Conservation (phyloP, 1,140 invertebrate genomes). For the Ceratina calcarata region DNA sequence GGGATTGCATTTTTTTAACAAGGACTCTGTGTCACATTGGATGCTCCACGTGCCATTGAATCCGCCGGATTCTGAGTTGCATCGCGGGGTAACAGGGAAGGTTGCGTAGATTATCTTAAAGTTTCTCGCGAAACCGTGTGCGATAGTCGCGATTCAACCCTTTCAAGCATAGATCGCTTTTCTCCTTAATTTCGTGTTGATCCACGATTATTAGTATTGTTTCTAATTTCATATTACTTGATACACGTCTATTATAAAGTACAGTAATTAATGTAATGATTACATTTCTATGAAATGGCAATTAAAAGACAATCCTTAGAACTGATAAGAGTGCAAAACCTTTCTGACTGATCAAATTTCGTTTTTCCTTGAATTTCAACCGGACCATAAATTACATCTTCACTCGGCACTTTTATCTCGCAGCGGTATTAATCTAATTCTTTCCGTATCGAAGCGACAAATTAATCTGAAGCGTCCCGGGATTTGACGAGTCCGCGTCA, state of each 20-base stretch:
- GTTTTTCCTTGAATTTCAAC: not conserved
- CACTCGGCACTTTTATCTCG: not conserved
- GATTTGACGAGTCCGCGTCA: conserved; percentile 44
- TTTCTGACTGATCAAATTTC: not conserved
- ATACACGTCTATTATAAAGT: no score
- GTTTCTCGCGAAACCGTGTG: conserved; percentile 62
- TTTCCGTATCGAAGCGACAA: not conserved
- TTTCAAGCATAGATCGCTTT: not conserved
- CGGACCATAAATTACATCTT: not conserved
- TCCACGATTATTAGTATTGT: no score
- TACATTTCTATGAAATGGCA: no score
- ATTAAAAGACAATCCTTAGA: no score
- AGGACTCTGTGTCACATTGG: not conserved
- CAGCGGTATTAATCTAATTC: not conserved
- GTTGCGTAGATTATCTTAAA: conserved; percentile 73
- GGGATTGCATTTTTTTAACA: not conserved
- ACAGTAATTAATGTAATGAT: no score
- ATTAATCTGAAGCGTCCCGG: not conserved
- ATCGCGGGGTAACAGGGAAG: conserved; percentile 36
- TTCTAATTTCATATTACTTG: no score
- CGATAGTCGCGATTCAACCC: conserved; percentile 69
- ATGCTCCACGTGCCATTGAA: conserved; percentile 21
- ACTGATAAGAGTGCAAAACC: no score
- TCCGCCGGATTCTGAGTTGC: not conserved
- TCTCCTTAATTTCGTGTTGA: not conserved